phyloP scores from a whole-genome alignment of 2,888 invertebrate species.

The Drosophila villosipedis region DNA sequence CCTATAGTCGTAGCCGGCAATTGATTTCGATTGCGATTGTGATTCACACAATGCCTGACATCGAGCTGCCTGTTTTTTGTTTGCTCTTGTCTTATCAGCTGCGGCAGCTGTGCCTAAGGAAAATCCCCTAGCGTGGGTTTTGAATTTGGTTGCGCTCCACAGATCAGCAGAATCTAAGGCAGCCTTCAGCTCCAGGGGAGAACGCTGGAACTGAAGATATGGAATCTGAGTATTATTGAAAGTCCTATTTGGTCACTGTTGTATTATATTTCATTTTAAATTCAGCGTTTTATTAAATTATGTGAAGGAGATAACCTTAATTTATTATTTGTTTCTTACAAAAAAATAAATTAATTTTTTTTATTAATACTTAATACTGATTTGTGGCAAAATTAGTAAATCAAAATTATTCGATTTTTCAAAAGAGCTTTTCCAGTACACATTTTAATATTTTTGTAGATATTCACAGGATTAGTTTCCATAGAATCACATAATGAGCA shows the following conservation, averaged over 20 bases:
- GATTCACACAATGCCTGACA: conserved; percentile 35
- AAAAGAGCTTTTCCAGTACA: not conserved
- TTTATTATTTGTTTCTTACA: too few relatives aligned
- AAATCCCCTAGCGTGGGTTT: conserved; percentile 32
- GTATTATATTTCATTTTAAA: not conserved
- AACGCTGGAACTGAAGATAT: not conserved
- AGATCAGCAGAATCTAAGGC: not conserved
- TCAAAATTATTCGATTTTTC: not conserved
- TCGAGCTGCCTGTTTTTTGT: conserved; percentile 2
- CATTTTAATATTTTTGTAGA: not conserved
- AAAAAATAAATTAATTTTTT: not conserved
- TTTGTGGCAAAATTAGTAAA: not conserved
- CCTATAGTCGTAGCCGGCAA: not conserved
- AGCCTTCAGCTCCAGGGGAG: not conserved
- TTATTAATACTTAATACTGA: not conserved
- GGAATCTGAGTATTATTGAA: not conserved
- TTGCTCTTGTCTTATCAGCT: conserved; percentile 9
- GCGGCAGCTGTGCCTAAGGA: conserved; percentile 22
- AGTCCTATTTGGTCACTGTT: not conserved
- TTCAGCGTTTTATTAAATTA: not conserved
- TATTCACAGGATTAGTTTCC: not conserved
- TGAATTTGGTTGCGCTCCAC: conserved; percentile 14
- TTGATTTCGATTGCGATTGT: conserved; percentile 30
- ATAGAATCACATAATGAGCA: not conserved
- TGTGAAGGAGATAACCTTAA: not conserved